Conservation (phyloP, 2,113 vertebrate species). For the Chiloscyllium plagiosum region DNA sequence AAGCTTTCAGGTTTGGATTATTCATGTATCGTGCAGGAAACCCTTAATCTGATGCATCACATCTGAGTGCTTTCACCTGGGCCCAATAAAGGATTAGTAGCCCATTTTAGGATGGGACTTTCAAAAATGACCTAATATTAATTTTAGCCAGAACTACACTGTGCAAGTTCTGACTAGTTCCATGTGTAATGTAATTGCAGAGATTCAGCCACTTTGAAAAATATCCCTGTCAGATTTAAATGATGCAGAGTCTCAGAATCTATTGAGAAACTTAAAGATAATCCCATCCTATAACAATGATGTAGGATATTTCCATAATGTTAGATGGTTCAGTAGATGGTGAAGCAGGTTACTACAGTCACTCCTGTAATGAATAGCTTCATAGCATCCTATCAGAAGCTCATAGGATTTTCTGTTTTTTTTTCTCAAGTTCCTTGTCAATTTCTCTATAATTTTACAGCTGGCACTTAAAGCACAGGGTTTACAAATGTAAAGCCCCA, state of each 20-base stretch:
- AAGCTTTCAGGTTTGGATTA: conserved; percentile 26
- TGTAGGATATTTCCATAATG: neutral
- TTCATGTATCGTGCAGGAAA: neutral
- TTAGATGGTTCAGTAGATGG: neutral
- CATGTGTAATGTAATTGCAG: neutral
- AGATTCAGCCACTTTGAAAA: neutral
- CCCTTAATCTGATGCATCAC: neutral
- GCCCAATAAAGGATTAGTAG: neutral
- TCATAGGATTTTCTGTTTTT: neutral
- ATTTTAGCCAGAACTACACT: neutral
- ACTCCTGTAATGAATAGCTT: neutral
- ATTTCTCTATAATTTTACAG: neutral
- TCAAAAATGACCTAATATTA: neutral
- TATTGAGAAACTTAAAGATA: neutral
- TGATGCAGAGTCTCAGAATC: neutral
- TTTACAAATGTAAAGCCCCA: neutral
- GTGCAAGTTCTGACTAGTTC: neutral
- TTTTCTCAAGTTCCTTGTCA: neutral
- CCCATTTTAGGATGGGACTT: neutral
- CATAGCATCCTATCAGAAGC: neutral
- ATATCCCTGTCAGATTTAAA: neutral
- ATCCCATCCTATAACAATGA: neutral
- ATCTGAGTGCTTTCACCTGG: neutral
- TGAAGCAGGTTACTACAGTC: neutral
- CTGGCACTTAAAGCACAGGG: neutral